Evolutionary conservation across 2,888 invertebrate genomes (phyloP).

Genomic region (Atethmia centrago): DNA sequence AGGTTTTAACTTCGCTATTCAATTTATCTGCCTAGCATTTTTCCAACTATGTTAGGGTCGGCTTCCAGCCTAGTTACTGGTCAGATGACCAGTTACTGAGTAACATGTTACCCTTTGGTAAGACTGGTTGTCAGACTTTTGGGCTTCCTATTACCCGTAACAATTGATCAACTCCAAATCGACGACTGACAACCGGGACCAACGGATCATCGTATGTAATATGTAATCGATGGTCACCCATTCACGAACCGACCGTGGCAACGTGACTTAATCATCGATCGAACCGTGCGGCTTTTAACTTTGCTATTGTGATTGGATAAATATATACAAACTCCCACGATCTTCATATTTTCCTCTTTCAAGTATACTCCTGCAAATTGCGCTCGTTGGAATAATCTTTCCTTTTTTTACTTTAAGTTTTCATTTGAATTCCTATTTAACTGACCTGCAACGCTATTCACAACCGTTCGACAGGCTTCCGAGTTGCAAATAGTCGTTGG

Average conservation of each 20-base stretch:
- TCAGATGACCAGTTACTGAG: neutral
- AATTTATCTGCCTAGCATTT: neutral
- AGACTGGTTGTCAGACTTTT: too few relatives aligned
- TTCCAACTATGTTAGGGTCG: too few relatives aligned
- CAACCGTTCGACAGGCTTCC: too few relatives aligned
- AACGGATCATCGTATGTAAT: neutral
- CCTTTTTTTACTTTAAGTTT: too few relatives aligned
- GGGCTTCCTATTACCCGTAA: too few relatives aligned
- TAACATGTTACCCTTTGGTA: neutral
- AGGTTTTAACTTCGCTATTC: slow-evolving; percentile 8
- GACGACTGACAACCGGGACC: neutral
- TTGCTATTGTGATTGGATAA: slow-evolving; percentile 2
- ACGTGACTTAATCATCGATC: neutral
- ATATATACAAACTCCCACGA: neutral
- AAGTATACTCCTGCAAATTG: neutral
- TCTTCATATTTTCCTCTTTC: neutral
- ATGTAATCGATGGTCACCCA: neutral
- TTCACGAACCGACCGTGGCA: neutral
- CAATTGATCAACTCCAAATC: neutral
- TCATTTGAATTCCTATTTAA: too few relatives aligned
- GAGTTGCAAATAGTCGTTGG: too few relatives aligned
- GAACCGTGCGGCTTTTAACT: neutral
- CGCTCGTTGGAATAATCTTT: neutral
- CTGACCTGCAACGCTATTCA: too few relatives aligned
- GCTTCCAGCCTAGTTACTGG: neutral